These are phyloP conservation scores for Lapara coniferarum DNA, from an alignment of 2,888 invertebrate genomes.

Conservation along the genomic window DNA sequence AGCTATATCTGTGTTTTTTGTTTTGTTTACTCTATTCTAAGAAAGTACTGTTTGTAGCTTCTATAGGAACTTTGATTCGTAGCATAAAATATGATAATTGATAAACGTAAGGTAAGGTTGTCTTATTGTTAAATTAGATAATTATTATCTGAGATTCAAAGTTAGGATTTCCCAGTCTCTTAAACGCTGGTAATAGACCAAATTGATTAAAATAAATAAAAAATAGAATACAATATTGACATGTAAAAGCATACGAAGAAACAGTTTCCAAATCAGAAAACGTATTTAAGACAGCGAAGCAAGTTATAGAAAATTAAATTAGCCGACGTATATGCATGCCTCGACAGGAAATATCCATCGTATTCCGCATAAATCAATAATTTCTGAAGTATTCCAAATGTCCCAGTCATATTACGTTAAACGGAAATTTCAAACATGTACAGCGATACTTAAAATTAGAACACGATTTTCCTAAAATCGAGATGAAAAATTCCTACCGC, in stretches of 20 bases:
- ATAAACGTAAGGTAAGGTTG: not conserved
- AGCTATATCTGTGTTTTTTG: not conserved
- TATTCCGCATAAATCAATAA: not conserved
- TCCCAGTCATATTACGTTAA: not conserved
- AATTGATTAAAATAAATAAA: too few species aligned
- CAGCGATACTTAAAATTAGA: not conserved
- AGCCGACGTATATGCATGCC: not conserved
- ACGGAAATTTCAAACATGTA: not conserved
- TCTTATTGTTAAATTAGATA: too few species aligned
- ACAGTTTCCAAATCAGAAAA: too few species aligned
- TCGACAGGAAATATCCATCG: not conserved
- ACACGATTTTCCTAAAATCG: not conserved
- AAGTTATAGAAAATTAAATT: not conserved
- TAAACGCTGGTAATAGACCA: too few species aligned
- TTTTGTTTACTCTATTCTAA: not conserved
- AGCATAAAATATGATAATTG: not conserved
- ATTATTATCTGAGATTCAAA: too few species aligned
- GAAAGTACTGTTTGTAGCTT: not conserved
- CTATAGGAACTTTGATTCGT: not conserved
- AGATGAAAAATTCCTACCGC: slow-evolving; percentile 33
- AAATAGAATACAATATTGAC: too few species aligned
- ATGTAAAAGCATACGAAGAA: too few species aligned
- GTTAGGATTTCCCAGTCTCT: too few species aligned
- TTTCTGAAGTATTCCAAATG: not conserved
- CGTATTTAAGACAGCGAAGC: not conserved